Percentiles rank a stretch among this genome's conserved stretches.
phyloP scores from a whole-genome alignment of 2,888 invertebrate genomes.

The Papilio elwesi region DNA sequence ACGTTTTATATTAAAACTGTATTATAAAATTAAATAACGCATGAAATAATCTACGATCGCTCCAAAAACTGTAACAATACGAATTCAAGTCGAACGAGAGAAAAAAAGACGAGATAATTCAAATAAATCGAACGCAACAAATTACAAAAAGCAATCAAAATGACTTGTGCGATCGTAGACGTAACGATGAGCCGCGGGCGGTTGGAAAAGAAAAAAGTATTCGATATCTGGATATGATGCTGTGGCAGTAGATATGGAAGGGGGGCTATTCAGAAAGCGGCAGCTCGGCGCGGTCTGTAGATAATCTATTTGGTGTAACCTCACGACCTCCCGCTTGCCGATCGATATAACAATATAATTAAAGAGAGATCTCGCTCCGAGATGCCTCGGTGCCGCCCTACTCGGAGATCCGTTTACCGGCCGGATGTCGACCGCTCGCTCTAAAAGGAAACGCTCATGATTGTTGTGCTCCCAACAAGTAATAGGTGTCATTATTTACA shows the following conservation, averaged over 20 bases:
- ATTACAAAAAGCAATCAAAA: slow-evolving; percentile 73
- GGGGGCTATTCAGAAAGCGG: slow-evolving; percentile 62
- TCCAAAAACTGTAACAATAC: slow-evolving; percentile 59
- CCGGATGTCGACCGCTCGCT: slow-evolving; percentile 73
- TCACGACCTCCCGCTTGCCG: slow-evolving; percentile 75
- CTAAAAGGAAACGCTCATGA: slow-evolving; percentile 72
- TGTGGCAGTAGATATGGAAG: slow-evolving; percentile 65
- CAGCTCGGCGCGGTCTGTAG: slow-evolving; percentile 73
- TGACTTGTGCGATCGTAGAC: slow-evolving; percentile 63
- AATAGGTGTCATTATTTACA: slow-evolving; percentile 75
- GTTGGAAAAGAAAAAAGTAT: slow-evolving; percentile 61
- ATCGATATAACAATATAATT: slow-evolving; percentile 82
- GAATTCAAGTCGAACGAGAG: slow-evolving; percentile 53
- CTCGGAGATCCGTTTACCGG: slow-evolving; percentile 57
- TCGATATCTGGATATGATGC: slow-evolving; percentile 53
- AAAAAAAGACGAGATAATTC: slow-evolving; percentile 62
- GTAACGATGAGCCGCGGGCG: slow-evolving; percentile 51
- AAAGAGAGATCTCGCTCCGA: slow-evolving; percentile 73
- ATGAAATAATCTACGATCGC: slow-evolving; percentile 52
- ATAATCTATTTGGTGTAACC: slow-evolving; percentile 83
- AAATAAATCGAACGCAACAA: slow-evolving; percentile 67
- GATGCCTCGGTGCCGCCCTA: slow-evolving; percentile 45
- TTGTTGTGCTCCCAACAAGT: slow-evolving; percentile 68
- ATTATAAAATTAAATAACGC: slow-evolving; percentile 36
- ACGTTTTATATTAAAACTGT: slow-evolving; percentile 4